Evolutionary conservation across 2,797 vertebrate genomes (phyloP).

Genomic region (Aldrovandia affinis): DNA sequence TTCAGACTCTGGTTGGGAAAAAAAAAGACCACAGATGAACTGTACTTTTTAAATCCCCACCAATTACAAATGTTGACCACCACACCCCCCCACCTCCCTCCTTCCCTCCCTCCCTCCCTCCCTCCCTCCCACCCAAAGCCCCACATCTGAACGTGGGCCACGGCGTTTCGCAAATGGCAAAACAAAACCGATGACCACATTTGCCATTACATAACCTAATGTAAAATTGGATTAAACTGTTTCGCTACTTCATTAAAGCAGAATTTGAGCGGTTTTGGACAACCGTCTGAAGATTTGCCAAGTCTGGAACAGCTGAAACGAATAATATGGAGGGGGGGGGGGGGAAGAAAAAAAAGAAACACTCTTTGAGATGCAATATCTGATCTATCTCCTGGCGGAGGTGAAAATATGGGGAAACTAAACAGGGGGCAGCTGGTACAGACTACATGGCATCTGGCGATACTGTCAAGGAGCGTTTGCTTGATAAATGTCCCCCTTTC

Average conservation of each 20-base stretch:
- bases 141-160: not conserved
- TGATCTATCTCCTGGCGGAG: constrained; percentile 33
- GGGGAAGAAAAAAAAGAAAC: constrained; percentile 19
- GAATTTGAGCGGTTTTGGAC: constrained; percentile 16
- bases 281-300: constrained; percentile 20
- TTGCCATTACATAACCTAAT: constrained; percentile 14
- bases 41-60: not conserved
- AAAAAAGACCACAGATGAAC: not conserved
- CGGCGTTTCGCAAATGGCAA: not conserved
- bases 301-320: constrained; percentile 23
- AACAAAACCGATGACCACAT: constrained; percentile 23
- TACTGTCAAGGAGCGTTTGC: constrained; percentile 68
- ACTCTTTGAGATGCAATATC: constrained; percentile 23
- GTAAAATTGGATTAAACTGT: constrained; percentile 24
- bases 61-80: not conserved
- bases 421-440: constrained; percentile 46
- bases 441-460: constrained; percentile 62
- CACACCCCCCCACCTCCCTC: no score
- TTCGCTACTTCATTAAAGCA: constrained; percentile 20
- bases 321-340: not conserved
- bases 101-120: not conserved
- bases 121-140: not conserved
- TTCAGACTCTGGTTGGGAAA: no score
- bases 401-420: constrained; percentile 34
- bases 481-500: constrained; percentile 76